Conservation (phyloP, 1,140 invertebrate genomes). For the Panulirus ornatus region DNA sequence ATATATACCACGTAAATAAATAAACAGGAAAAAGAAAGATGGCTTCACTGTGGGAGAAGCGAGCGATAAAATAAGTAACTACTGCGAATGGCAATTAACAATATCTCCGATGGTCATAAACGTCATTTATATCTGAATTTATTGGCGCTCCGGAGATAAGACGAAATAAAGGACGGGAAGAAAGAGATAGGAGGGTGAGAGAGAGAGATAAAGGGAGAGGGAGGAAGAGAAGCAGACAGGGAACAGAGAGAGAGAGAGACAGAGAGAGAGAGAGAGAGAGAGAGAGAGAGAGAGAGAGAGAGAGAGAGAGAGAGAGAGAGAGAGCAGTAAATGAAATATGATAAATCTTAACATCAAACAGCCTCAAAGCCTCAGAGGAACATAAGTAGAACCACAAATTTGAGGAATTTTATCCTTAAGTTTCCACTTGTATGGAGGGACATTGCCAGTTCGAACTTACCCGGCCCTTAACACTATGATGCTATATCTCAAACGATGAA, state of each 20-base stretch:
- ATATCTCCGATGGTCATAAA: constrained; percentile 44
- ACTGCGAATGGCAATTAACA: constrained; percentile 31
- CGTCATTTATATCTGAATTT: constrained; percentile 51
- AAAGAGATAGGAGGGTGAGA: background rate
- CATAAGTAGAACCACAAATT: too few relatives aligned
- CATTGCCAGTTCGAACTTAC: too few relatives aligned
- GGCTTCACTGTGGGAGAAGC: background rate
- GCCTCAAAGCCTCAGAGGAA: too few relatives aligned
- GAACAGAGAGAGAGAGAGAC: constrained; percentile 12
- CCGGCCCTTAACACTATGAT: too few relatives aligned
- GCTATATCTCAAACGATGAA: too few relatives aligned
- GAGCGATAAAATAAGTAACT: background rate
- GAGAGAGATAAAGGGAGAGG: constrained; percentile 30
- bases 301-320: background rate
- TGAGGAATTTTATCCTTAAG: too few relatives aligned
- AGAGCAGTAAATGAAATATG: too few relatives aligned
- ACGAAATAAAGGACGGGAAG: background rate
- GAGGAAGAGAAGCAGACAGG: background rate
- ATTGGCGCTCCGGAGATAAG: constrained; percentile 48
- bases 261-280: background rate
- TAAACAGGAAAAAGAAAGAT: too few relatives aligned
- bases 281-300: constrained; percentile 32
- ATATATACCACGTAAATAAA: too few relatives aligned
- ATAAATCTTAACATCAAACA: too few relatives aligned
- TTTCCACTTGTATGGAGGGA: too few relatives aligned